phyloP scores from a whole-genome alignment of 2,797 vertebrate genomes.

The Crax fasciolata region DNA sequence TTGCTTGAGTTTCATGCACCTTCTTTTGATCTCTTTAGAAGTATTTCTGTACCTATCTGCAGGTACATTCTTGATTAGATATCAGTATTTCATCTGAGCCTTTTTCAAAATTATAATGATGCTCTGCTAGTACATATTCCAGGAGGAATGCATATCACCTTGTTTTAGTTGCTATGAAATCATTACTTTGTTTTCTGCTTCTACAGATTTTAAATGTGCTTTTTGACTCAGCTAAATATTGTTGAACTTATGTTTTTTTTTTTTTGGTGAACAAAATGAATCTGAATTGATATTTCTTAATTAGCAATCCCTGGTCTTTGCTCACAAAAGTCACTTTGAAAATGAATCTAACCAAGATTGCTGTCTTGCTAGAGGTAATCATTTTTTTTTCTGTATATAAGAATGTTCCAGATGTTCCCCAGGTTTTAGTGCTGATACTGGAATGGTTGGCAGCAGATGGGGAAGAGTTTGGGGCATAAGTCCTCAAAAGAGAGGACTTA shows the following conservation, averaged over 20 bases:
- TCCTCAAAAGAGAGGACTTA: not conserved
- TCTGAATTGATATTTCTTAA: conserved; percentile 51
- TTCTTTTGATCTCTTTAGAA: conserved; percentile 49
- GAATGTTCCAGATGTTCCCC: not conserved
- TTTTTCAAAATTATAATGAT: conserved; percentile 31
- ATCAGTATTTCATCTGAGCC: conserved; percentile 10
- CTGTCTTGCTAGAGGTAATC: not conserved
- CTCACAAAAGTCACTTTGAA: conserved; percentile 58
- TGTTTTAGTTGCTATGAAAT: conserved; percentile 4
- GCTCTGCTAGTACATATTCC: conserved; percentile 6
- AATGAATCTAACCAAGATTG: not conserved
- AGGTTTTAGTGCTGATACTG: not conserved
- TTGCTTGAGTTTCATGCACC: not conserved
- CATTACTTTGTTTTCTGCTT: conserved; percentile 37
- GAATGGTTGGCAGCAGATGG: not conserved
- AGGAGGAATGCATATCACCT: conserved; percentile 19
- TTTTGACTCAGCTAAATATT: conserved; percentile 18
- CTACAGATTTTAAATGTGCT: conserved; percentile 13
- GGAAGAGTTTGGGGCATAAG: not conserved
- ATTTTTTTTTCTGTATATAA: not conserved
- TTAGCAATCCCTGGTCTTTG: conserved; percentile 31
- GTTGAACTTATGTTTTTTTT: conserved; percentile 1
- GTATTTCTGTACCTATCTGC: conserved; percentile 20
- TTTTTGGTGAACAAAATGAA: conserved; percentile 37
- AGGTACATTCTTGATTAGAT: conserved; percentile 27